Evolutionary conservation across 2,797 vertebrate genomes (phyloP).

Genomic region (Myripristis murdjan): DNA sequence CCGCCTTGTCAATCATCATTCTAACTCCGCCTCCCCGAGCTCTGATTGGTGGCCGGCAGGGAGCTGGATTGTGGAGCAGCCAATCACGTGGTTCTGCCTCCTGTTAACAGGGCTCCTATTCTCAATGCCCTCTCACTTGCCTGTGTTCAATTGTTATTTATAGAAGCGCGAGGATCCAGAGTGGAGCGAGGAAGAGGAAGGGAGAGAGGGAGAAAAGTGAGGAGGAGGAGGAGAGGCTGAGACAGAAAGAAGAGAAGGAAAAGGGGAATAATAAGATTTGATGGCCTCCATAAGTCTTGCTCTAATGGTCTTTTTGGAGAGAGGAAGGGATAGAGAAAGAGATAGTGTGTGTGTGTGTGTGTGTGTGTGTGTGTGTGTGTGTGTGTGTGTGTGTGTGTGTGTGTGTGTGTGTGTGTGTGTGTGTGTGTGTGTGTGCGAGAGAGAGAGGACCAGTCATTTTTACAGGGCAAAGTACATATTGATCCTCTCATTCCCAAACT

Average conservation of each 20-base stretch:
- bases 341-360: too few species aligned
- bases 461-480: slow-evolving; percentile 42
- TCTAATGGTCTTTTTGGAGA: slow-evolving; percentile 45
- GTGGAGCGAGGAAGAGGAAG: slow-evolving; percentile 21
- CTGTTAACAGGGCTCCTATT: slow-evolving; percentile 78
- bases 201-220: background rate
- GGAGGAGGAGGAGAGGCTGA: background rate
- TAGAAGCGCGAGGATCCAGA: slow-evolving; percentile 62
- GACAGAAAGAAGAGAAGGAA: background rate
- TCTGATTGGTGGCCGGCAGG: slow-evolving; percentile 66
- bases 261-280: slow-evolving; percentile 10
- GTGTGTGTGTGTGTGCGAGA: too few species aligned
- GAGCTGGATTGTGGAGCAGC: slow-evolving; percentile 50
- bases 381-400: too few species aligned
- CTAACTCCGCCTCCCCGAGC: slow-evolving; percentile 47
- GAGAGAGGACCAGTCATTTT: slow-evolving; percentile 14
- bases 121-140: slow-evolving; percentile 53
- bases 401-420: too few species aligned
- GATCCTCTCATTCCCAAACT: slow-evolving; percentile 41
- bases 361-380: too few species aligned
- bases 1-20: slow-evolving; percentile 41
- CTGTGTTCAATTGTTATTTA: slow-evolving; percentile 75
- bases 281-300: slow-evolving; percentile 34
- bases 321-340: slow-evolving; percentile 32
- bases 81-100: slow-evolving; percentile 75